Percentiles rank a stretch among this genome's conserved stretches.
Conservation (phyloP, 2,888 invertebrate species). For the Melieria crassipennis region DNA sequence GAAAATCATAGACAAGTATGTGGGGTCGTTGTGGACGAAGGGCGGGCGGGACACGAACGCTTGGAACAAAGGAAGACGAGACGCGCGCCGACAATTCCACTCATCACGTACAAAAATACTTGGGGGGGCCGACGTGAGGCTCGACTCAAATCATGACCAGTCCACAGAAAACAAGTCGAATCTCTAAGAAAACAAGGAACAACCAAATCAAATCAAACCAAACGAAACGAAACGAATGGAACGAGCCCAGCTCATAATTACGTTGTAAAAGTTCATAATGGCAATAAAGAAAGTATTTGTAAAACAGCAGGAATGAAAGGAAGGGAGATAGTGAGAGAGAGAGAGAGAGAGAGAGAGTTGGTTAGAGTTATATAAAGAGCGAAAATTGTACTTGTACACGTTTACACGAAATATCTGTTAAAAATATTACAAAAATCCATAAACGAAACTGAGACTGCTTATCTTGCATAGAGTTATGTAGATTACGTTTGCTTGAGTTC, state of each 20-base stretch:
- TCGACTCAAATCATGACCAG: background rate
- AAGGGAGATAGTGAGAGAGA: slow-evolving; percentile 1
- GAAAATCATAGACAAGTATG: background rate
- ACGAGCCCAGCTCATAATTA: too few relatives aligned
- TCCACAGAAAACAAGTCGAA: background rate
- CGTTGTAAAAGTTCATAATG: background rate
- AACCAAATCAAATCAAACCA: too few relatives aligned
- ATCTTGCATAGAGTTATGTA: background rate
- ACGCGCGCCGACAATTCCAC: slow-evolving; percentile 41
- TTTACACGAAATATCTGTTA: slow-evolving; percentile 34
- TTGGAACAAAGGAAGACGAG: background rate
- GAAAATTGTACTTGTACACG: slow-evolving; percentile 31
- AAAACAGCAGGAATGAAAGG: slow-evolving; percentile 8
- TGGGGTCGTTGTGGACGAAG: background rate
- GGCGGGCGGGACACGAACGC: too few relatives aligned
- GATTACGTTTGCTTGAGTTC: background rate
- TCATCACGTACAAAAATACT: slow-evolving; percentile 44
- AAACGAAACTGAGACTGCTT: slow-evolving; percentile 35
- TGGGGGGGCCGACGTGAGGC: background rate
- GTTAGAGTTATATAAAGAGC: slow-evolving; percentile 14
- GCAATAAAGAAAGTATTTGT: background rate
- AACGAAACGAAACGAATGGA: too few relatives aligned
- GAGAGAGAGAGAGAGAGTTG: slow-evolving; percentile 22
- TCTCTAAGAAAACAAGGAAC: background rate
- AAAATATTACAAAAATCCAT: slow-evolving; percentile 9